A percentile compares a stretch with the other conserved stretches of the same genome.
These are phyloP conservation scores for Poicephalus gulielmi DNA, from an alignment of 2,113 vertebrate genomes.

Conservation along the genomic window DNA sequence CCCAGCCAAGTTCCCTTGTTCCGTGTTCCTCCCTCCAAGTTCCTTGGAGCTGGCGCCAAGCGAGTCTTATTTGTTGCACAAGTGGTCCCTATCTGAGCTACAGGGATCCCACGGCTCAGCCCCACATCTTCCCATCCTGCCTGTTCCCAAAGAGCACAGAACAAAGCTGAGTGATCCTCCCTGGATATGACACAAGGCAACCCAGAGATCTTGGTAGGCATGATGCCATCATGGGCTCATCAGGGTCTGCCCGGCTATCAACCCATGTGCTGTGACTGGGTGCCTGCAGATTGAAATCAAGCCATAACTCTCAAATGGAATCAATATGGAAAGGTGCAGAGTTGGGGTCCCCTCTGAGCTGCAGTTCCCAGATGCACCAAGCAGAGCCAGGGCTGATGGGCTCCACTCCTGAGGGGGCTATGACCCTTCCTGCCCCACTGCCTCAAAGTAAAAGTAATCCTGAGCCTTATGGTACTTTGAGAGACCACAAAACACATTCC, in stretches of 20 bases:
- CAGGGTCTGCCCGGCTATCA: background rate
- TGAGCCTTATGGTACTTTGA: background rate
- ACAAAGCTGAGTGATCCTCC: background rate
- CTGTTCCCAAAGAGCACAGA: background rate
- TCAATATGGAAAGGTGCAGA: background rate
- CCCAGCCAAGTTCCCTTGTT: background rate
- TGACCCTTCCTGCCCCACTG: background rate
- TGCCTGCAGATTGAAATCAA: background rate
- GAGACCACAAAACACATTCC: background rate
- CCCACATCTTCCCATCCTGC: accelerated
- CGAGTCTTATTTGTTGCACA: accelerated
- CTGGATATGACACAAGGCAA: background rate
- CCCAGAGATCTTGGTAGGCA: background rate
- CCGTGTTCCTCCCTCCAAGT: background rate
- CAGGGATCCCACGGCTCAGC: accelerated
- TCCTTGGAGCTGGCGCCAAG: background rate
- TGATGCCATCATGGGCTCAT: background rate
- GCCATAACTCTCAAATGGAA: accelerated
- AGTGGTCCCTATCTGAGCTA: background rate
- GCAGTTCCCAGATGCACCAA: accelerated
- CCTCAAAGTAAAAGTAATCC: background rate
- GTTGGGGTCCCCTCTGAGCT: background rate
- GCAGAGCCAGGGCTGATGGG: accelerated
- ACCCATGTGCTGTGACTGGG: background rate
- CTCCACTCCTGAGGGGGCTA: background rate